Evolutionary conservation across 1,140 invertebrate genomes (phyloP), one percentile per base, ranked within the genome.

Genomic region (Heterodera schachtii): DNA sequence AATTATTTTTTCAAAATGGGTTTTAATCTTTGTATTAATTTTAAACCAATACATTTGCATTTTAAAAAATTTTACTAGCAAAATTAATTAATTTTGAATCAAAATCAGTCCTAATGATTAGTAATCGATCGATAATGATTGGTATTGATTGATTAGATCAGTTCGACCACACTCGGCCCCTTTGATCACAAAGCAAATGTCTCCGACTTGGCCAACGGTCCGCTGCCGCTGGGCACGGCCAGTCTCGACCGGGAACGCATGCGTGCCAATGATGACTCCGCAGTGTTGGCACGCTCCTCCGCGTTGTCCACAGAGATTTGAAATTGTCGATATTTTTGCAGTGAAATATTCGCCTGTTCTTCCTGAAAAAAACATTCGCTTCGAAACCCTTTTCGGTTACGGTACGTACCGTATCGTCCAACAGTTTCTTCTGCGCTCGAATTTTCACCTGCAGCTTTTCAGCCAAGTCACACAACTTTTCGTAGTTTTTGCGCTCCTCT

Each of bases 391-490:
- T 31, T 31, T 31, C 31, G 31, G 1, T 31, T 52, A 52, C 49
- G 49, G 49, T 11, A 11, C 49, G 21, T 71, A 71, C 87, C 69
- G 96, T 96, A 91, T 98, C 96, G 90, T 98, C 97, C 90, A 98
- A 97, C 93, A 98, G 96, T 92, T 96, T 94, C 94, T 98, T 98
- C 94, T 98, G 98, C 84, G 95, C 96, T 93, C 98, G 98, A 93
- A 98, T 97, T 93, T 98, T 99, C 92, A 96, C 73, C 41, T 98
- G 96, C 76, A 98, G 93, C 93, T 98, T 98, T 92, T 98, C 97
- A 86, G 98, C 95, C 84, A 98, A 93, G 92, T 98, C 96, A 92
- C 97, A 84, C 11, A 90, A 76, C 67, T 90, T 89, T 41, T 88
- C 82, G 79, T 90, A 90, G 80, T 89, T 90, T 79, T 90, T 90